Percentiles rank a stretch among this genome's conserved stretches.
Evolutionary conservation across 2,888 invertebrate genomes (phyloP).

Genomic region (Polietes domitor): DNA sequence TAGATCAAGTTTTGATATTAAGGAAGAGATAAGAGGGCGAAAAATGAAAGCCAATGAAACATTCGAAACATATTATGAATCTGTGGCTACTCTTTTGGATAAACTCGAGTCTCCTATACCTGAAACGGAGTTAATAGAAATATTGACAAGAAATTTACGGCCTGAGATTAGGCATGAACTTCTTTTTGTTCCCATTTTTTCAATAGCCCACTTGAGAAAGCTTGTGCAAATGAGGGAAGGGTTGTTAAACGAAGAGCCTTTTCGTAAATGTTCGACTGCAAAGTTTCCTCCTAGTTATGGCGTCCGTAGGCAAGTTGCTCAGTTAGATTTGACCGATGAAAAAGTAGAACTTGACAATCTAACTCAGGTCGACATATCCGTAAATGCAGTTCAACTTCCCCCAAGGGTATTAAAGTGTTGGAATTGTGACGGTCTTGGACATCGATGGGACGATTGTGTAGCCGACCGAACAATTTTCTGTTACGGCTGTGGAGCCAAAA

Average conservation of each 20-base stretch:
- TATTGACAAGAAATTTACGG: background rate
- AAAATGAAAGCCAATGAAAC: slow-evolving; percentile 30
- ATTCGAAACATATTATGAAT: slow-evolving; percentile 22
- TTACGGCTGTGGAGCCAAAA: no score
- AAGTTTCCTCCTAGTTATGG: background rate
- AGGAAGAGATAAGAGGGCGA: slow-evolving; percentile 36
- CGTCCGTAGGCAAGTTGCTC: background rate
- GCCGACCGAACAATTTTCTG: background rate
- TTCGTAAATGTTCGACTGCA: background rate
- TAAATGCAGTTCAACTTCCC: background rate
- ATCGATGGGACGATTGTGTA: background rate
- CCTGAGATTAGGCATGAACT: slow-evolving; percentile 23
- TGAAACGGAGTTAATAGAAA: background rate
- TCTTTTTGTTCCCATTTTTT: slow-evolving; percentile 2
- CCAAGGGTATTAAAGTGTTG: background rate
- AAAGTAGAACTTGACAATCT: background rate
- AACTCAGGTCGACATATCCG: background rate
- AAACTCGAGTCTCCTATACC: background rate
- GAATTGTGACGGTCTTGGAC: slow-evolving; percentile 9
- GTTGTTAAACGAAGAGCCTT: no score
- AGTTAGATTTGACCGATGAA: background rate
- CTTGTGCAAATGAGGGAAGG: slow-evolving; percentile 7
- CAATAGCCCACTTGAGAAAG: slow-evolving; percentile 5
- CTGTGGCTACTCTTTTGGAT: slow-evolving; percentile 17
- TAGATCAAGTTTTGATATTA: slow-evolving; percentile 34